A percentile compares a stretch with the other conserved stretches of the same genome.
These are phyloP conservation scores for Falco rusticolus DNA, from an alignment of 2,797 vertebrate genomes.

Conservation along the genomic window DNA sequence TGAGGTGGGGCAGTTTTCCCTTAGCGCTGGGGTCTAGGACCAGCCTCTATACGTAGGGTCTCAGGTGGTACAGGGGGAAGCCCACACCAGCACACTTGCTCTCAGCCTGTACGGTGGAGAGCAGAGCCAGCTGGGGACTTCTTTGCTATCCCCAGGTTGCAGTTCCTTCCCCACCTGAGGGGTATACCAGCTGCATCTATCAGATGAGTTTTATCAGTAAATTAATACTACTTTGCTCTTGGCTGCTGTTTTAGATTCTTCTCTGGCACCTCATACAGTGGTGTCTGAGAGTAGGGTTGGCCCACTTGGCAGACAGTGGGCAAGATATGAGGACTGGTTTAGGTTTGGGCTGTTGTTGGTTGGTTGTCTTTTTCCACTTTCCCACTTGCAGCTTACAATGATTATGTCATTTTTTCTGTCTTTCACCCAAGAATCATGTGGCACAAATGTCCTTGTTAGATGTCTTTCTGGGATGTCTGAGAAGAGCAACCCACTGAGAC, in stretches of 20 bases:
- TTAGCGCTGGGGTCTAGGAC: not conserved
- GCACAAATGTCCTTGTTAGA: not conserved
- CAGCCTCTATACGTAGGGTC: not conserved
- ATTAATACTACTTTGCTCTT: not conserved
- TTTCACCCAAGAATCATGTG: not conserved
- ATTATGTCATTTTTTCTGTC: not conserved
- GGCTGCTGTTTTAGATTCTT: not conserved
- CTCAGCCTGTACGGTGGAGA: not conserved
- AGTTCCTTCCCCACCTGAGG: not conserved
- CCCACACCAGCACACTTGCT: not conserved
- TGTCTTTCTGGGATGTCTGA: not conserved
- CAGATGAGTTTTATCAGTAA: not conserved
- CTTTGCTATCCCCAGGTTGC: not conserved
- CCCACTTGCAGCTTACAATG: not conserved
- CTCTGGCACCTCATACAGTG: not conserved
- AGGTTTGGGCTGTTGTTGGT: not conserved
- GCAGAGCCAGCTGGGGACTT: not conserved
- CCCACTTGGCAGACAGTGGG: not conserved
- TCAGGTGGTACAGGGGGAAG: not conserved
- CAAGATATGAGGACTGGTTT: not conserved
- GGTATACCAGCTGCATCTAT: not conserved
- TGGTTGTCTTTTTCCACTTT: not conserved
- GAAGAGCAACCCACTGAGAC: not conserved
- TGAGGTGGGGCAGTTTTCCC: not conserved
- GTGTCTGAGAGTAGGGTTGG: not conserved